Base-by-base conservation (phyloP, 2,113 vertebrate genomes). In the Campylomormyrus tamandua region DNA sequence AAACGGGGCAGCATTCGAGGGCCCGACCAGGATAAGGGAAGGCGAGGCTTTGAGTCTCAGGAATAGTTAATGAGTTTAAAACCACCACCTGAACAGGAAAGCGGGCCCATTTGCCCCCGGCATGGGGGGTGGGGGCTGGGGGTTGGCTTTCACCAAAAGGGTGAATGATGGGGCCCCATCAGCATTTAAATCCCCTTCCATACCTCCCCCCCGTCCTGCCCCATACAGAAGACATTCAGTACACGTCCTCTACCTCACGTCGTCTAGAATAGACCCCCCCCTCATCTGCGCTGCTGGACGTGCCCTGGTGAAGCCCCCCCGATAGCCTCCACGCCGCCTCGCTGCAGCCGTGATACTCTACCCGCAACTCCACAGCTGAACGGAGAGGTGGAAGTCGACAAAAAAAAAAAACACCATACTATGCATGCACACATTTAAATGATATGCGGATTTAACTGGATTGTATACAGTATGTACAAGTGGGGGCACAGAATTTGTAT, bases 71-170 rank as follows among this genome's bases (percentile, higher is more conserved):
- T 48, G 45, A 45, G 45, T n/a, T 48, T 10, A 48, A 42, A 84
- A 9, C 46, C 45, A 84, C 45, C 83, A 84, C 83, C 83, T 84
- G 83, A 84, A 84, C 83, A 84, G 39, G 83, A 84, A 84, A 48
- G 35, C 35, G 4, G 24, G 24, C 45, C 83, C 45, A 48, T 84
- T 80, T 80, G 35, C 74, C 74, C 31, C 74, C 35, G 35, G 74
- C 74, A 42, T 80, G 74, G 5, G 35, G 70, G 66, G 21, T 24
- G 58, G 58, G 70, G 66, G 66, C 27, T 31, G 27, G 66, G 70
- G 70, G 31, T 74, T 5, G 27, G 70, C 31, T 77, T 77, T 77
- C 11, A 77, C 27, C 27, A 39, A 77, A 77, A 77, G 70, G 70
- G 10, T 77, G 70, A 77, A 77, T 39, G 31, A 77, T 77, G 70